A percentile compares a stretch with the other conserved stretches of the same genome.
phyloP scores from a whole-genome alignment of 2,888 invertebrate genomes.

The Galerucella nymphaeae region DNA sequence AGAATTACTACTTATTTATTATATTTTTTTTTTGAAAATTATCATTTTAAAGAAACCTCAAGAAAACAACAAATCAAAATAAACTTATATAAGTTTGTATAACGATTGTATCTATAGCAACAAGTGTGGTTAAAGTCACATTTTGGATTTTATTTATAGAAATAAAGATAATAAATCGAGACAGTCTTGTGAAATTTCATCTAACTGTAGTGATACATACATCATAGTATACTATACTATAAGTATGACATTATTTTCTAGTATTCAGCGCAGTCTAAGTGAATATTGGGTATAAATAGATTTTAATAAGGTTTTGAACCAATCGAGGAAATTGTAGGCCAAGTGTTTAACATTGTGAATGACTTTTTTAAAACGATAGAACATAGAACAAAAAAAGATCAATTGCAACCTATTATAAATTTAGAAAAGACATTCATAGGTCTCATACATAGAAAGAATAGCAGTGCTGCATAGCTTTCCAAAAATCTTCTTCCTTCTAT shows the following conservation, averaged over 20 bases:
- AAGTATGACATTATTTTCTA: not conserved
- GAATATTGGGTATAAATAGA: constrained; percentile 11
- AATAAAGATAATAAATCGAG: not conserved
- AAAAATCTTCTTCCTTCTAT: too few relatives aligned
- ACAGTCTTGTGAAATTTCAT: not conserved
- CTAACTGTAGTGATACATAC: not conserved
- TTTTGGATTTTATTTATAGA: not conserved
- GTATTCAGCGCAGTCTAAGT: not conserved
- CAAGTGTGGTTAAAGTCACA: constrained; percentile 5
- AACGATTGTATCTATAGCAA: not conserved
- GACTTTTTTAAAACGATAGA: not conserved
- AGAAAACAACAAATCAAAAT: not conserved
- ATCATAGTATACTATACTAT: too few relatives aligned
- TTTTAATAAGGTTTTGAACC: constrained; percentile 7
- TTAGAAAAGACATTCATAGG: too few relatives aligned
- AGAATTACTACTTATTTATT: too few relatives aligned
- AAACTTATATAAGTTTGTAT: not conserved
- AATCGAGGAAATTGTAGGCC: not conserved
- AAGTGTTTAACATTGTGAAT: not conserved
- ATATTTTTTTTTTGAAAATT: not conserved
- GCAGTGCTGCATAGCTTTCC: too few relatives aligned
- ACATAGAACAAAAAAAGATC: too few relatives aligned
- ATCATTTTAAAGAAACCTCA: not conserved
- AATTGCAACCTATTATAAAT: too few relatives aligned
- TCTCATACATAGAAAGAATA: too few relatives aligned